phyloP scores from a whole-genome alignment of 2,113 vertebrate genomes.

The Ceratotherium simum region DNA sequence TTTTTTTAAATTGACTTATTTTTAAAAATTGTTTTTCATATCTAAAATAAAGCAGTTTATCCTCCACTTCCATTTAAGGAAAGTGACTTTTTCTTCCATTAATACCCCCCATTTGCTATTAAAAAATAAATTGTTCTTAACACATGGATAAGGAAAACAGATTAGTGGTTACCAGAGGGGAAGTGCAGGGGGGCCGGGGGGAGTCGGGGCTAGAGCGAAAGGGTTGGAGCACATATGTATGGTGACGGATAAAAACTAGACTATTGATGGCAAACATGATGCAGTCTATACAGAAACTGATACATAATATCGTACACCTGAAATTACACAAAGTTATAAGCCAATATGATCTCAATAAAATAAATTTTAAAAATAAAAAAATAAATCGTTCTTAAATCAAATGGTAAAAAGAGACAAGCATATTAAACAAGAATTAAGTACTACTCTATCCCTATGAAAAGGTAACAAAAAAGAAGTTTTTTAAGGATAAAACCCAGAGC shows the following conservation, averaged over 20 bases:
- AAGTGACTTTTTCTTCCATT: not conserved
- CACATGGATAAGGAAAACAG: no score
- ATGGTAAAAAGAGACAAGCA: not conserved
- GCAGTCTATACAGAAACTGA: no score
- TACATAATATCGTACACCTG: no score
- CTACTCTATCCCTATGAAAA: not conserved
- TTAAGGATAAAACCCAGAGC: slow-evolving; percentile 7
- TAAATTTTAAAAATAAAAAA: no score
- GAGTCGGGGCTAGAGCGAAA: no score
- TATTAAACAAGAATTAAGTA: slow-evolving; percentile 26
- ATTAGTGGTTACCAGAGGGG: no score
- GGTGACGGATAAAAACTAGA: no score
- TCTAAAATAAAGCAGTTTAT: slow-evolving; percentile 25
- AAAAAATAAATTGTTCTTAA: slow-evolving; percentile 1
- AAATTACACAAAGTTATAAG: no score
- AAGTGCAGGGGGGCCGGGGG: no score
- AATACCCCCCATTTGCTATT: not conserved
- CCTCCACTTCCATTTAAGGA: not conserved
- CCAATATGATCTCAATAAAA: no score
- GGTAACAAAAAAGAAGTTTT: not conserved
- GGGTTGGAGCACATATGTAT: no score
- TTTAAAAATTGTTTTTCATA: slow-evolving; percentile 36
- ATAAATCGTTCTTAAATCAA: not conserved
- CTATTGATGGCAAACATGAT: no score
- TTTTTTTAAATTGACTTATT: not conserved